Evolutionary conservation across 2,888 invertebrate species (phyloP).

Genomic region (Drosophila yooni): DNA sequence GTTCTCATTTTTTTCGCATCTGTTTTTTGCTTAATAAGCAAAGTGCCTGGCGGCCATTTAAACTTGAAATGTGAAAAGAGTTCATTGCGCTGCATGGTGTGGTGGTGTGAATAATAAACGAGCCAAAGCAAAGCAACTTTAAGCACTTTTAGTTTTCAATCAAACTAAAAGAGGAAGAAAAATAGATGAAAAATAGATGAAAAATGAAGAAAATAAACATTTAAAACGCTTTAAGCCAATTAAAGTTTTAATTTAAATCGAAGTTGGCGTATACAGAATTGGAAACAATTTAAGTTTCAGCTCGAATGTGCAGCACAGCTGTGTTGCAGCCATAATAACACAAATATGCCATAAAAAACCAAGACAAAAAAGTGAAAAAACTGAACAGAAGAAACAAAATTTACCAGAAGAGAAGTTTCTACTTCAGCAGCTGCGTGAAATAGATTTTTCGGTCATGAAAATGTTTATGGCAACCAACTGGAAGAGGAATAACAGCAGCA

Average conservation of each 20-base stretch:
- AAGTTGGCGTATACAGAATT: not conserved
- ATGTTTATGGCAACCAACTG: conserved; percentile 28
- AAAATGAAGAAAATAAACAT: not conserved
- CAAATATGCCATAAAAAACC: conserved; percentile 8
- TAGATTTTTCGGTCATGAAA: conserved; percentile 43
- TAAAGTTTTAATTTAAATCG: not conserved
- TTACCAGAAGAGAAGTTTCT: conserved; percentile 1
- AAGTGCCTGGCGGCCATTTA: conserved; percentile 75
- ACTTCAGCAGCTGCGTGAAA: conserved; percentile 26
- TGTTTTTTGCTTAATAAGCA: conserved; percentile 66
- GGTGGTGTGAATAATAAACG: conserved; percentile 56
- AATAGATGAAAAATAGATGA: not conserved
- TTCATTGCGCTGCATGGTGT: conserved; percentile 73
- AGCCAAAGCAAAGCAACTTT: conserved; percentile 9
- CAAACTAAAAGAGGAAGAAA: too few relatives aligned
- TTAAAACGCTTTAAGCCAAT: not conserved
- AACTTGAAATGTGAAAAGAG: conserved; percentile 72
- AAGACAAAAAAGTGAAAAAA: not conserved
- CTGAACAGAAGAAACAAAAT: conserved; percentile 1
- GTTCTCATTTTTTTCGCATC: conserved; percentile 7
- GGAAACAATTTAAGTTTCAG: not conserved
- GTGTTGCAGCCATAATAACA: conserved; percentile 11
- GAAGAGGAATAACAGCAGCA: not conserved
- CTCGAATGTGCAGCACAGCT: conserved; percentile 15
- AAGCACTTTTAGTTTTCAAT: conserved; percentile 25